Percentiles rank a stretch among this genome's conserved stretches.
Evolutionary conservation across 2,797 vertebrate species (phyloP).

Genomic region (Chloroceryle inda): DNA sequence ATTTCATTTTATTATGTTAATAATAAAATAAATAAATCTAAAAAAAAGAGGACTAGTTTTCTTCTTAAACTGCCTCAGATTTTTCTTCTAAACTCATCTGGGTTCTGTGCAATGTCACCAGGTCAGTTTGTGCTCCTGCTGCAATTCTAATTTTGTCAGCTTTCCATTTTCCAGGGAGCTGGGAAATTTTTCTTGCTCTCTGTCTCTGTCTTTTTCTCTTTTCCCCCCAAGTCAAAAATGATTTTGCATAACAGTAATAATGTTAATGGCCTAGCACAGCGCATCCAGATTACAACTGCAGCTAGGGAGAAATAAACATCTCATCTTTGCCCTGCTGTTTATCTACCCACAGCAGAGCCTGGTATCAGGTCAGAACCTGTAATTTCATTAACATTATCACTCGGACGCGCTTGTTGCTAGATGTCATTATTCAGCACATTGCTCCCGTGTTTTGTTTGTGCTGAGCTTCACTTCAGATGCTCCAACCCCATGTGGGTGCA

Average conservation of each 20-base stretch:
- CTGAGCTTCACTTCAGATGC: constrained; percentile 17
- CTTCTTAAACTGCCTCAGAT: background rate
- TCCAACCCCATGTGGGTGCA: background rate
- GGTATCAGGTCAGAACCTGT: constrained; percentile 70
- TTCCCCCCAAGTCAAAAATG: constrained; percentile 44
- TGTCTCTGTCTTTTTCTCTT: background rate
- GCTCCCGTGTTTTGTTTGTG: constrained; percentile 29
- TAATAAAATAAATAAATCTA: too few species aligned
- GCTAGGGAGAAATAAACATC: constrained; percentile 69
- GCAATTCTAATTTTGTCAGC: constrained; percentile 45
- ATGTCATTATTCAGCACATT: constrained; percentile 69
- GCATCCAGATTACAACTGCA: constrained; percentile 54
- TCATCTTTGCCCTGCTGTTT: constrained; percentile 74
- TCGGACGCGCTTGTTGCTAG: constrained; percentile 45
- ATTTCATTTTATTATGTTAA: constrained; percentile 3
- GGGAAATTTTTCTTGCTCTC: constrained; percentile 20
- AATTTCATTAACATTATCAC: constrained; percentile 76
- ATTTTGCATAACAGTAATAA: constrained; percentile 69
- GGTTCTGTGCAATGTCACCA: constrained; percentile 46
- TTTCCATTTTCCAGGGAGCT: constrained; percentile 37
- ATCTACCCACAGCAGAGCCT: constrained; percentile 66
- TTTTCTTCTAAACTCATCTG: constrained; percentile 49
- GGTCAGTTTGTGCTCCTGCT: constrained; percentile 47
- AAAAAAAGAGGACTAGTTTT: background rate
- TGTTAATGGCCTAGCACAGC: constrained; percentile 28